Percentiles rank a stretch among this genome's conserved stretches.
Evolutionary conservation across 2,113 vertebrate genomes (phyloP).

Genomic region (Brachirus orientalis): DNA sequence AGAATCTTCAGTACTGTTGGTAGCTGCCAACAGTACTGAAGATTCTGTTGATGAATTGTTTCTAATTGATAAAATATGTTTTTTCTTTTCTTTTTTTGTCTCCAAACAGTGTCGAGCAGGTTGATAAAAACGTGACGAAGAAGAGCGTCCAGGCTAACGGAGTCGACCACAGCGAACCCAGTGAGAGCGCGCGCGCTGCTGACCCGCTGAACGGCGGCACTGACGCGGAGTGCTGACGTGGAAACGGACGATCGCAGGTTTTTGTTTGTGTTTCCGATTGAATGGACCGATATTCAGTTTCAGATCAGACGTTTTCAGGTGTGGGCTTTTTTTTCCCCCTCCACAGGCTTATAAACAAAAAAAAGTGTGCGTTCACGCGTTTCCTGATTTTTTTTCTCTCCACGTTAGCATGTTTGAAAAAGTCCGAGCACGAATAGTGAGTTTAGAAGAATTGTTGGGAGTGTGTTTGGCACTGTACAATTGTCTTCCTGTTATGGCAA

Average conservation of each 20-base stretch:
- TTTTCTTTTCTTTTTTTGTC: neutral
- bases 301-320: too few species aligned
- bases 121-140: conserved; percentile 12
- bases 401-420: too few species aligned
- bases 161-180: conserved; percentile 22
- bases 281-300: neutral
- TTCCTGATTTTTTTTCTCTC: neutral
- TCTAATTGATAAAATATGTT: neutral
- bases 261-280: neutral
- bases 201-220: conserved; percentile 52
- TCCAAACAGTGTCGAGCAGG: conserved; percentile 53
- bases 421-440: too few species aligned
- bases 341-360: too few species aligned
- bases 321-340: too few species aligned
- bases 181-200: conserved; percentile 19
- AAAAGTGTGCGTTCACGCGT: conserved; percentile 2
- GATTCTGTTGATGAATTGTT: too few species aligned
- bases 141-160: conserved; percentile 60
- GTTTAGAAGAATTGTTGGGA: too few species aligned
- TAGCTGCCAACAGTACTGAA: too few species aligned
- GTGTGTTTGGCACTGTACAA: neutral
- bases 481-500: too few species aligned
- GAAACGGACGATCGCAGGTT: conserved; percentile 20
- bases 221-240: conserved; percentile 70
- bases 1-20: too few species aligned